These are phyloP conservation scores for Progne subis DNA, from an alignment of 2,113 vertebrate species.

Conservation along the genomic window DNA sequence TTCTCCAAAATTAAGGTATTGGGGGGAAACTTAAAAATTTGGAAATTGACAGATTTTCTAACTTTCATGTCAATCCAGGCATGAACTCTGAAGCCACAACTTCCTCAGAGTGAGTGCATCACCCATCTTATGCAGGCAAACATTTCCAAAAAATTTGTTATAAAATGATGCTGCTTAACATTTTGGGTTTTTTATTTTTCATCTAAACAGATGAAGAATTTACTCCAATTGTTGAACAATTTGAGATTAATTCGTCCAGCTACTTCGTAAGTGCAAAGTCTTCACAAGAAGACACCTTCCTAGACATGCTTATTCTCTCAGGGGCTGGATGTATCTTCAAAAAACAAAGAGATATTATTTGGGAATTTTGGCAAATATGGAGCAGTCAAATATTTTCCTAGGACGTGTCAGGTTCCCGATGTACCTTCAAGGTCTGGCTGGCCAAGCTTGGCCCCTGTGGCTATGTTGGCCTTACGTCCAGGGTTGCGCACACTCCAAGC, in stretches of 20 bases:
- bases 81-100: not conserved
- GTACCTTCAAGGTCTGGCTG: not conserved
- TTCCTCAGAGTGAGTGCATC: not conserved
- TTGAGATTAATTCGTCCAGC: not conserved
- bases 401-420: not conserved
- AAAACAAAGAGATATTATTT: not conserved
- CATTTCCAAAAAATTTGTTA: not conserved
- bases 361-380: not conserved
- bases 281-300: not conserved
- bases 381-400: not conserved
- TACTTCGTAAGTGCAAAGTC: not conserved
- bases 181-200: not conserved
- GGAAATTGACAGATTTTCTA: not conserved
- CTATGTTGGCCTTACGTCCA: not conserved
- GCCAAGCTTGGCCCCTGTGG: not conserved
- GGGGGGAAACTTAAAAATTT: not conserved
- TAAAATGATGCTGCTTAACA: not conserved
- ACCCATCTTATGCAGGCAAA: not conserved
- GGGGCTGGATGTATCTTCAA: not conserved
- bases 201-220: not conserved
- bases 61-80: not conserved
- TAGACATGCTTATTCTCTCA: not conserved
- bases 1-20: not conserved
- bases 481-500: accelerated
- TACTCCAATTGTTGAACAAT: not conserved